Evolutionary conservation across 2,888 invertebrate genomes (phyloP), one percentile per base, ranked within the genome.

Genomic region (Leptinotarsa tumamoca): DNA sequence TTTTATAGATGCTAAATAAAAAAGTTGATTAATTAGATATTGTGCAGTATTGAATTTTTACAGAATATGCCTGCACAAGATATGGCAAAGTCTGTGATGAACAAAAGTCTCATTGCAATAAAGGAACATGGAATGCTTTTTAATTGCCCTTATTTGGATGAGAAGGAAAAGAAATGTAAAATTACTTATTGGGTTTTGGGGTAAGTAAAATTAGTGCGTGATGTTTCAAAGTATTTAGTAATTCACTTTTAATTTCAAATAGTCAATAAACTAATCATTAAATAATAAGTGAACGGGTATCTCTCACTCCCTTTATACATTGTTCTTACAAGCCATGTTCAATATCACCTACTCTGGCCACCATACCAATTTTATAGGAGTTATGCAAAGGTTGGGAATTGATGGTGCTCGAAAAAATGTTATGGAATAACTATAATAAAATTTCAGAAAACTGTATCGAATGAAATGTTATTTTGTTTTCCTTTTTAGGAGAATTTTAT

Each of bases 61-160:
- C 79, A 89, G 89, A 86, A 87, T 80, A 86, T 89, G 85, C 83
- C 88, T 4, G 86, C 89, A 3, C 88, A 89, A 83, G 89, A 89
- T 80, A 87, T 87, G 82, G 86, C 87, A 10, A 89, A 88, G 82
- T 87, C 88, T 13, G 87, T 91, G 2, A 89, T 94, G 72, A 94
- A 94, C 84, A 94, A 94, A 86, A 94, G 94, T 80, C 88, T 95
- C 63, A 93, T 94, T 13, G 94, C 94, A 1, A 93, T 96, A 43
- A 95, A 95, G 86, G 97, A 97, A 84, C 94, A 96, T 82, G 96
- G 96, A 3, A 92, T 95, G 81, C 88, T 96, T 76, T 95, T 95
- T 88, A 92, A 93, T 85, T 92, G 90, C 77, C 90, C 91, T 2
- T 87, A 83, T 90, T 85, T 84, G 23, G 80, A 86, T 87, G 83